Percentiles rank a stretch among this genome's conserved stretches.
phyloP scores from a whole-genome alignment of 2,113 vertebrate species.

The Centropus bengalensis region DNA sequence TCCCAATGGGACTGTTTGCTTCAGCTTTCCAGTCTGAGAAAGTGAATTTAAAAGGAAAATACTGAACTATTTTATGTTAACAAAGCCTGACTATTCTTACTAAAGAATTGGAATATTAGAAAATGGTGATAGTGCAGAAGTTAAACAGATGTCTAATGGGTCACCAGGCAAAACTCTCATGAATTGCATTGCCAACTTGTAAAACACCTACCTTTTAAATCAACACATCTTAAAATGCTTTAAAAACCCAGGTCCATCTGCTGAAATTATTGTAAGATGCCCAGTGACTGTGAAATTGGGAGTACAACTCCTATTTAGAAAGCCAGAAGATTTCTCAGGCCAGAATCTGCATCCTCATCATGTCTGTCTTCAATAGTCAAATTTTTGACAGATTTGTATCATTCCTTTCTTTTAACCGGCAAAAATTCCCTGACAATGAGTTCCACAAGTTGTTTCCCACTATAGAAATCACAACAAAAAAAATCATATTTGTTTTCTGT shows the following conservation, averaged over 20 bases:
- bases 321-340: neutral
- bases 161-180: neutral
- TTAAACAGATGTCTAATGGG: neutral
- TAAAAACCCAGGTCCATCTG: neutral
- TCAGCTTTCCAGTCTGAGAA: neutral
- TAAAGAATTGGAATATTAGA: neutral
- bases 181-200: neutral
- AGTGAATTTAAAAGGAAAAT: neutral
- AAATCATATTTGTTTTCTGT: neutral
- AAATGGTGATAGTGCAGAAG: neutral
- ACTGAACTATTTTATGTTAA: neutral
- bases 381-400: neutral
- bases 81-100: neutral
- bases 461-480: neutral
- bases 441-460: constrained; percentile 9
- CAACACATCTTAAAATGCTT: neutral
- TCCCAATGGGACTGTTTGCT: neutral
- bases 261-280: neutral
- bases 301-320: neutral
- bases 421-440: neutral
- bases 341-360: neutral
- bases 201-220: neutral
- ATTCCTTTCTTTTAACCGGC: neutral
- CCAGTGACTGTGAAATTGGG: neutral
- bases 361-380: neutral